Evolutionary conservation across 1,140 invertebrate genomes (phyloP), one percentile per base, ranked within the genome.

Genomic region (Agraylea sexmaculata): DNA sequence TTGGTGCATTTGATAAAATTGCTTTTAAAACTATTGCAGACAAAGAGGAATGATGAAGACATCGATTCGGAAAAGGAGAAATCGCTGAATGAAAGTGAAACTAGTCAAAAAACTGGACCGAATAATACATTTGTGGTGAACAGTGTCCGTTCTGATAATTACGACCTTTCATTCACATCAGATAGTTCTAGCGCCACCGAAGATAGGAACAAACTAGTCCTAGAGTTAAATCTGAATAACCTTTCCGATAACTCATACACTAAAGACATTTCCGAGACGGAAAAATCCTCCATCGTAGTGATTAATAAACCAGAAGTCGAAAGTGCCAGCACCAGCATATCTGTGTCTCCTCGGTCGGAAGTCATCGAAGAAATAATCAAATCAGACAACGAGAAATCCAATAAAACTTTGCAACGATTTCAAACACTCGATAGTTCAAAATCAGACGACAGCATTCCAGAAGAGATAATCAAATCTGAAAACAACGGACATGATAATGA

Each of bases 121-220:
- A 44, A 44, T 20, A 44, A 38, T 19, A 44, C 42, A 1, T 44
- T 44, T 18, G 35, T 44, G 2, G 37, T 44, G 3, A 44, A 44
- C 23, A 39, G 38, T 15, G 35, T 40, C 29, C 42, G 40, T 36
- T 43, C 47, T 1, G 47, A 49, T 37, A 40, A 43, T 38, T 45
- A 45, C 21, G 43, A 49, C 16, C 29, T 43, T 5, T 45, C 47
- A n/a, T 49, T 45, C 30, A 40, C 40, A 5, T 47, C 42, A 2
- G 43, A 49, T 22, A 43, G 36, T 32, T 34, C 40, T 12, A 30
- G 15, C 15, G 17, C 17, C 4, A n/a, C 8, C 12, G 40, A 45
- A 15, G 43, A 45, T n/a, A 45, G 40, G 15, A 45, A 21, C 13
- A 35, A 35, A n/a, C 13, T 31, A 3, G 23, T 25, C 2, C 11